phyloP scores from a whole-genome alignment of 1,140 invertebrate genomes.

The Drosophila bocki region DNA sequence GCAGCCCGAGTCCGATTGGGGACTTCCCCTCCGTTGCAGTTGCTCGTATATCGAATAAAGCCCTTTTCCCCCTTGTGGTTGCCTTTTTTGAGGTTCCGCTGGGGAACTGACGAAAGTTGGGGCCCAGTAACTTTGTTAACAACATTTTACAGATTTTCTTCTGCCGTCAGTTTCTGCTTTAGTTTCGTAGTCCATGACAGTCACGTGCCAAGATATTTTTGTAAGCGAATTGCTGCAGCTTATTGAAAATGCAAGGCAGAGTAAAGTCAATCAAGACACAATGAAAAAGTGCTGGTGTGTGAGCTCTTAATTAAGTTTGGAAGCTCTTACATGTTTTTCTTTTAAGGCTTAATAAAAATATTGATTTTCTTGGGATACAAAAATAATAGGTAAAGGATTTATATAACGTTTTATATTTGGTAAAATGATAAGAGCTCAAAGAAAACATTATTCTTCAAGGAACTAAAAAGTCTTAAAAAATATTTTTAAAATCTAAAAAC shows the following conservation, averaged over 20 bases:
- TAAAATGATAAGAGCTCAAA: no score
- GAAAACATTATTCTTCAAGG: background rate
- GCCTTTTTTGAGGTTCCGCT: slow-evolving; percentile 34
- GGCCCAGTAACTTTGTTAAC: slow-evolving; percentile 51
- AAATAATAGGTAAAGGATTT: background rate
- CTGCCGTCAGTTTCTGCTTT: slow-evolving; percentile 23
- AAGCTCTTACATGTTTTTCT: background rate
- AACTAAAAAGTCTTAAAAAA: background rate
- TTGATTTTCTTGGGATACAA: background rate
- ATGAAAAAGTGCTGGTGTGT: slow-evolving; percentile 1
- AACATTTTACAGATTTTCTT: slow-evolving; percentile 50
- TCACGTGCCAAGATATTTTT: slow-evolving; percentile 70
- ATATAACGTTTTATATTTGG: no score
- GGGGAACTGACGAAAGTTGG: slow-evolving; percentile 56
- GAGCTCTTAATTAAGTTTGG: slow-evolving; percentile 3
- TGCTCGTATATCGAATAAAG: slow-evolving; percentile 69
- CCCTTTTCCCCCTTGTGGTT: slow-evolving; percentile 30
- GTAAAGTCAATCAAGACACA: slow-evolving; percentile 47
- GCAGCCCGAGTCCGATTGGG: slow-evolving; percentile 12
- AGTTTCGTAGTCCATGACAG: slow-evolving; percentile 48
- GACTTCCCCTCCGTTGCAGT: slow-evolving; percentile 54
- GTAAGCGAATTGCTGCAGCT: slow-evolving; percentile 31
- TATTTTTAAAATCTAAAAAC: background rate
- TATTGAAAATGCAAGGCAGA: slow-evolving; percentile 54
- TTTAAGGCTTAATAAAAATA: background rate